Conservation (phyloP, 2,888 invertebrate species). For the Andrena fulva region DNA sequence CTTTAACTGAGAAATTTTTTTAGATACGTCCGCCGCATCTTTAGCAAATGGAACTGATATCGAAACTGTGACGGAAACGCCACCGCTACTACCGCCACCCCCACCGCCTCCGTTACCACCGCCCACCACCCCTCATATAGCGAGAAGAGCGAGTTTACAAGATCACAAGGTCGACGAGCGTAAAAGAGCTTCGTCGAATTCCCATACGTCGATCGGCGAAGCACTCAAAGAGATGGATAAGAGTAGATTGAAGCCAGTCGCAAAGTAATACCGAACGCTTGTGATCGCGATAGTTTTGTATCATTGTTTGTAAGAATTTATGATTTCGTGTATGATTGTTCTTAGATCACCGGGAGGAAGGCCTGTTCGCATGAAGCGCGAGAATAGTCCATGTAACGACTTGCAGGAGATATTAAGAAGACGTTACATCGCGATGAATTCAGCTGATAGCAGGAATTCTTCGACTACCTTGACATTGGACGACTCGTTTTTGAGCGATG, state of each 20-base stretch:
- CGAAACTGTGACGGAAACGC: conserved; percentile 60
- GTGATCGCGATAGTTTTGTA: background rate
- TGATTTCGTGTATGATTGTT: background rate
- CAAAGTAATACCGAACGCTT: conserved; percentile 72
- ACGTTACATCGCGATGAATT: conserved; percentile 81
- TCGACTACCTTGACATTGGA: conserved; percentile 76
- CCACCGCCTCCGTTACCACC: conserved; percentile 79
- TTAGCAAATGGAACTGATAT: conserved; percentile 72
- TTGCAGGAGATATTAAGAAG: conserved; percentile 82
- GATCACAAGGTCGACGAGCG: conserved; percentile 80
- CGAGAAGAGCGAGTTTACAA: conserved; percentile 82
- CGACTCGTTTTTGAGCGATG: conserved; percentile 76
- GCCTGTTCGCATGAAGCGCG: conserved; percentile 79
- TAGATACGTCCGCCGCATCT: conserved; percentile 74
- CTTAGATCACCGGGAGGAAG: conserved; percentile 82
- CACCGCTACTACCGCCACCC: conserved; percentile 63
- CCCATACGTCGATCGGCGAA: conserved; percentile 82
- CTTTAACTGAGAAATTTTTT: conserved; percentile 2
- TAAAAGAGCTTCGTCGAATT: conserved; percentile 74
- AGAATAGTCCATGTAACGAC: conserved; percentile 83
- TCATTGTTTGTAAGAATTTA: background rate
- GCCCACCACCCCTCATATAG: conserved; percentile 82
- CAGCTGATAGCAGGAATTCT: conserved; percentile 80
- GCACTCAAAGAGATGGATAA: conserved; percentile 81
- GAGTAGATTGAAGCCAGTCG: conserved; percentile 79